Base-by-base conservation (phyloP, 2,797 vertebrate species). In the Rhynchotus rufescens region DNA sequence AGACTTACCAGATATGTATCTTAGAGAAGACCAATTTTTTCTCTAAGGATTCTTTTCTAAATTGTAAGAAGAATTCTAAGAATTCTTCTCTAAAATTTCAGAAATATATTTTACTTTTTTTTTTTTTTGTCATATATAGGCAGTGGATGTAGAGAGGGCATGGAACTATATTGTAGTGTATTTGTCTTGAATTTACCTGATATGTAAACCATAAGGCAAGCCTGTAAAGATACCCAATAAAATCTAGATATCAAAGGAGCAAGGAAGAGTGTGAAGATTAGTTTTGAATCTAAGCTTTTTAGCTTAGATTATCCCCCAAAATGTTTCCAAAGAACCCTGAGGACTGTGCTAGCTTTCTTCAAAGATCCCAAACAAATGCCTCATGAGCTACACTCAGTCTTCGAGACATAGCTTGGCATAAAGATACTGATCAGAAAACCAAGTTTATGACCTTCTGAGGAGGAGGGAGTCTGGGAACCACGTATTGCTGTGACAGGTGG, bases 331-430 rank as follows among this genome's bases (percentile, higher is more conserved):
- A 0, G 19, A 30, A 59, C 19, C 74, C 61, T 1, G 3, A 84
- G 22, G 11, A 40, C 52, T n/a, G 15, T 2, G 1, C 0, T 1
- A 64, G 21, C 40, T 68, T 80, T 65, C 10, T 10, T 74, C 36
- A 52, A 79, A 44, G 9, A 10, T 64, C 44, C 15, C 34, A 20
- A 42, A 38, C 26, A 23, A 49, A n/a, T 9, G 8, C 20, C 7
- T 79, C 28, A 12, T 12, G 52, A 75, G 32, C 42, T 38, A 19
- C 12, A 2, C 0, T 6, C 5, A 16, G 23, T 11, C 36, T 80
- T 67, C 64, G 80, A 42, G 49, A 30, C 2, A 10, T 1, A 23
- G 5, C 64, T 88, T 67, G 60, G 49, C 59, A 30, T 20, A 74
- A 66, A 34, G 8, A 3, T 0, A 1, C 3, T 12, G 26, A 6